Evolutionary conservation across 2,888 invertebrate genomes (phyloP).

Genomic region (Charanyca ferruginea): DNA sequence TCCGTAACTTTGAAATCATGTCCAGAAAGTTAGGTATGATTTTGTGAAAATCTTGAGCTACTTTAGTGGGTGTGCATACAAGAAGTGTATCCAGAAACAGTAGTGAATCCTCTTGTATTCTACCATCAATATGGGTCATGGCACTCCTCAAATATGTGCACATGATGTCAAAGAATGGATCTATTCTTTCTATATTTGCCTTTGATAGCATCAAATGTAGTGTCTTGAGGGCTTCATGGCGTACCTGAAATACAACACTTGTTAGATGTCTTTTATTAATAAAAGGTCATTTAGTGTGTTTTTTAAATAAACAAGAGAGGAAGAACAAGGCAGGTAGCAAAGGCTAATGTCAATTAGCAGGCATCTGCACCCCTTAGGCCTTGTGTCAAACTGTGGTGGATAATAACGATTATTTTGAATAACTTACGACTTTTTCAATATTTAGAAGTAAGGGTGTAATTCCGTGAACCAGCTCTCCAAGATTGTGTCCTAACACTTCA

Average conservation of each 20-base stretch:
- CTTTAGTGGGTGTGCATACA: slow-evolving; percentile 92
- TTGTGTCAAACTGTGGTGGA: too few relatives aligned
- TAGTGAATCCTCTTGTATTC: slow-evolving; percentile 96
- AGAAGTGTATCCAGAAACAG: slow-evolving; percentile 95
- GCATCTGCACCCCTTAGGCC: too few relatives aligned
- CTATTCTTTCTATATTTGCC: slow-evolving; percentile 86
- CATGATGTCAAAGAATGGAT: slow-evolving; percentile 95
- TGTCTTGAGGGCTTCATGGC: slow-evolving; percentile 91
- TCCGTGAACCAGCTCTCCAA: slow-evolving; percentile 93
- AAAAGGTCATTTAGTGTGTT: not conserved
- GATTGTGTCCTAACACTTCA: slow-evolving; percentile 88
- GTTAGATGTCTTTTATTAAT: too few relatives aligned
- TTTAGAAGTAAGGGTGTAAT: slow-evolving; percentile 94
- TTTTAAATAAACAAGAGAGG: too few relatives aligned
- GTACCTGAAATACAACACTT: slow-evolving; percentile 79
- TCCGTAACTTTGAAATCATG: slow-evolving; percentile 94
- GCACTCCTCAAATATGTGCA: slow-evolving; percentile 96
- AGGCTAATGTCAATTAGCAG: too few relatives aligned
- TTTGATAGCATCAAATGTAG: slow-evolving; percentile 87
- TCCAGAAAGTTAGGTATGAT: slow-evolving; percentile 95
- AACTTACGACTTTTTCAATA: slow-evolving; percentile 91
- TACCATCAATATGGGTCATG: slow-evolving; percentile 96
- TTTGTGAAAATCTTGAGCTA: slow-evolving; percentile 93
- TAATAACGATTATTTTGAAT: not conserved
- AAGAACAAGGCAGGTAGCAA: too few relatives aligned